These are phyloP conservation scores for Salmo trutta DNA, from an alignment of 2,797 vertebrate species.

Conservation along the genomic window DNA sequence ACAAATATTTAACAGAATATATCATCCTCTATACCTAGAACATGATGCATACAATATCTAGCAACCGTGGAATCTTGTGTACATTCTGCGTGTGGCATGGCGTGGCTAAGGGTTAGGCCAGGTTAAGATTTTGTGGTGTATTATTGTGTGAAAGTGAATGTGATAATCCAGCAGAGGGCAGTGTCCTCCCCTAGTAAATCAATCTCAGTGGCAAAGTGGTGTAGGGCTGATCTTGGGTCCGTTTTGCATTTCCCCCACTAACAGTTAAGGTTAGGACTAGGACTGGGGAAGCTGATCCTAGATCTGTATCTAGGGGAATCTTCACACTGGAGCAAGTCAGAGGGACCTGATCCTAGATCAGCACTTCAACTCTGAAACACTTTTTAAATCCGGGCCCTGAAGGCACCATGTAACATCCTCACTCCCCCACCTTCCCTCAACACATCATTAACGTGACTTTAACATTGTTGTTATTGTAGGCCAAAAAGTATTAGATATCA, in stretches of 20 bases:
- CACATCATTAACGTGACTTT: too few species aligned
- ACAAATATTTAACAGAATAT: not conserved
- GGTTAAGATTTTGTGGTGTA: not conserved
- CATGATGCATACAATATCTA: not conserved
- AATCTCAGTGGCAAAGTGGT: too few species aligned
- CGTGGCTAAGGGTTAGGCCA: not conserved
- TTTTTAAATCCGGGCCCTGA: not conserved
- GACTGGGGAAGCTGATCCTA: not conserved
- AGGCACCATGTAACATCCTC: too few species aligned
- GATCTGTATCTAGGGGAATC: not conserved
- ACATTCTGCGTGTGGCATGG: not conserved
- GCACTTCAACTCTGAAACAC: not conserved
- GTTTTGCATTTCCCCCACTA: not conserved
- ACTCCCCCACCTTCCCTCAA: too few species aligned
- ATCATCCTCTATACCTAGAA: not conserved
- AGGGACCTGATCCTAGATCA: not conserved
- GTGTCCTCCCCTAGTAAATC: conserved; percentile 1
- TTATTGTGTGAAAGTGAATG: not conserved
- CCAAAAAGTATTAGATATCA: not conserved
- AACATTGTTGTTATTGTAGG: too few species aligned
- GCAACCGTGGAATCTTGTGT: not conserved
- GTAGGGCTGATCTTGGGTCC: not conserved
- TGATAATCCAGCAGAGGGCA: conserved; percentile 58
- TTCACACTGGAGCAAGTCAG: not conserved
- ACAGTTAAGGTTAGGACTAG: not conserved